phyloP scores from a whole-genome alignment of 2,797 vertebrate genomes.

The Heterohyrax brucei region DNA sequence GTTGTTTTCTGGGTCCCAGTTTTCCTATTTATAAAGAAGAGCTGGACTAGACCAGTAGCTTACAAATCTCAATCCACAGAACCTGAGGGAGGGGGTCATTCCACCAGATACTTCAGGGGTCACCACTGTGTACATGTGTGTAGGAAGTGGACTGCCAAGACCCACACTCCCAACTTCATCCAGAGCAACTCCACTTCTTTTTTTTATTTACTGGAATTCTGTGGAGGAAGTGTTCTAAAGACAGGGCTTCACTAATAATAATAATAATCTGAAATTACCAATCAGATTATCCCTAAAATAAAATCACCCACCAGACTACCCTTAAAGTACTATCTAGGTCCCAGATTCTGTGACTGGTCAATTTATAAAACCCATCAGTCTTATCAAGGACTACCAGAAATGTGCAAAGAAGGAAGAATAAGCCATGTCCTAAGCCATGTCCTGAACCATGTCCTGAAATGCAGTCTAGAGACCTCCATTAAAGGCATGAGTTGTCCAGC shows the following conservation, averaged over 20 bases:
- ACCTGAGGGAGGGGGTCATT: neutral
- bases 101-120: neutral
- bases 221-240: neutral
- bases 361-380: neutral
- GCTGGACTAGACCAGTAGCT: neutral
- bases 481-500: neutral
- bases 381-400: constrained; percentile 28
- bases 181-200: neutral
- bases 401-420: neutral
- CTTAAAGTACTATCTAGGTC: neutral
- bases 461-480: neutral
- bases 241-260: neutral
- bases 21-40: neutral
- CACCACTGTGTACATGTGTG: too few relatives aligned
- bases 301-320: neutral
- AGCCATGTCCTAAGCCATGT: neutral
- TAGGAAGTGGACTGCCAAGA: neutral
- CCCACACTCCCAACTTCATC: neutral
- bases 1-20: neutral
- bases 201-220: neutral
- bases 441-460: neutral
- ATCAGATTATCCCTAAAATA: neutral
- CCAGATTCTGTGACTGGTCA: neutral
- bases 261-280: constrained; percentile 16
- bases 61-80: neutral